Evolutionary conservation across 1,140 invertebrate species (phyloP).

Genomic region (Lepeophtheirus salmonis): DNA sequence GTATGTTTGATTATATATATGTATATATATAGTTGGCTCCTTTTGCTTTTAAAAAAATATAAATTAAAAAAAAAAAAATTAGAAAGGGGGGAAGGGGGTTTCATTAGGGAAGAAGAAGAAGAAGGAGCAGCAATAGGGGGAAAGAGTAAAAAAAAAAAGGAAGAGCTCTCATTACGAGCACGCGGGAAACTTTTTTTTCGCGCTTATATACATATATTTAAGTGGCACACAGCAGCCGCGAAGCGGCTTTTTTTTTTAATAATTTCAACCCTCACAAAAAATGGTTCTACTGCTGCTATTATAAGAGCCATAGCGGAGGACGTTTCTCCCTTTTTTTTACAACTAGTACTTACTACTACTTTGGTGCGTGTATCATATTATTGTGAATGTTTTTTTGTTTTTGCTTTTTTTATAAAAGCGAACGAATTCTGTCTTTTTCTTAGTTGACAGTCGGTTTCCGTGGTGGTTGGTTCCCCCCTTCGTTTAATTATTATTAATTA

Average conservation of each 20-base stretch:
- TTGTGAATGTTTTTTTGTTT: background rate
- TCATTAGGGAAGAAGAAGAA: background rate
- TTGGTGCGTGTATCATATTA: background rate
- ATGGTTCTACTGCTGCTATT: background rate
- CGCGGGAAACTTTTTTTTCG: background rate
- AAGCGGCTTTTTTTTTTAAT: background rate
- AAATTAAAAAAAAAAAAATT: background rate
- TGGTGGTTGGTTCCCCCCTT: background rate
- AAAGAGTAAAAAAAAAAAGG: background rate
- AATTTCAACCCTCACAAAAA: background rate
- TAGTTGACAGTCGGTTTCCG: background rate
- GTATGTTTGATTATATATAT: background rate
- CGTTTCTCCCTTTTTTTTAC: background rate
- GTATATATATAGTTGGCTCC: background rate
- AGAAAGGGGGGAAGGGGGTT: too few species aligned
- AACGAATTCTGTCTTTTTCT: background rate
- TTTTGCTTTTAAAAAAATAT: background rate
- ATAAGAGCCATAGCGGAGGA: background rate
- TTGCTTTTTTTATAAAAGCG: background rate
- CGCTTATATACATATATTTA: too few species aligned
- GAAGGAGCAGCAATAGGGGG: background rate
- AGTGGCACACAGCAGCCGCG: too few species aligned
- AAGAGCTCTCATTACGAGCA: background rate
- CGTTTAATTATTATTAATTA: background rate
- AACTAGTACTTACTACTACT: background rate